Evolutionary conservation across 2,113 vertebrate genomes (phyloP), one percentile per base, ranked within the genome.

Genomic region (Beaufortia kweichowensis): DNA sequence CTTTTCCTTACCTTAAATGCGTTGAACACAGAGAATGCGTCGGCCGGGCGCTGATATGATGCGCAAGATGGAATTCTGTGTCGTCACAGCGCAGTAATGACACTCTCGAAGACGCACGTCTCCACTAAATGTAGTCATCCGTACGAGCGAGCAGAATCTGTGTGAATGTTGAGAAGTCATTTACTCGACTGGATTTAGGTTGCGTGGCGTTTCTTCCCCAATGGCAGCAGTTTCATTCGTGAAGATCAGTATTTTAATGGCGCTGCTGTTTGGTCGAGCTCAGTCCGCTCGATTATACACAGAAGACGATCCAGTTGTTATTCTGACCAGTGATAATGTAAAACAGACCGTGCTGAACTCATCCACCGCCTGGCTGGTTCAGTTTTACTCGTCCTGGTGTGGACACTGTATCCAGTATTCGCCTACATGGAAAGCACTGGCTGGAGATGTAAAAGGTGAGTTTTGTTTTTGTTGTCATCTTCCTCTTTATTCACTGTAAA

Each of bases 311-410:
- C 90, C 93, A 48, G 84, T 97, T 86, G 87, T 91, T 74, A 91
- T 96, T 85, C 91, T 98, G 87, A 87, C 85, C 87, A 87, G 91
- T 85, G 72, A 87, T 60, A 90, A 85, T 65, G 82, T 95, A 74
- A 89, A 89, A 81, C 70, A 60, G 64, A 85, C 90, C 65, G 85
- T 96, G 72, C 83, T 66, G 19, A 95, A 95, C 91, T 94, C 95
- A 19, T 91, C 94, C 33, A 86, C 92, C 72, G 95, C 95, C 79
- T 98, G 96, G 96, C 85, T 97, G 28, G 82, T 97, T 85, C 95
- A 98, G 94, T 98, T 98, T 87, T 97, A 92, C 90, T 96, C 95
- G 17, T 97, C 95, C 71, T 95, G 95, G 92, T 98, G 96, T 79
- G 95, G 96, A 53, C 96, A 98, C 90, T 98, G 96, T 87, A 85